Evolutionary conservation across 2,113 vertebrate species (phyloP).

Genomic region (Dasyornis broadbenti): DNA sequence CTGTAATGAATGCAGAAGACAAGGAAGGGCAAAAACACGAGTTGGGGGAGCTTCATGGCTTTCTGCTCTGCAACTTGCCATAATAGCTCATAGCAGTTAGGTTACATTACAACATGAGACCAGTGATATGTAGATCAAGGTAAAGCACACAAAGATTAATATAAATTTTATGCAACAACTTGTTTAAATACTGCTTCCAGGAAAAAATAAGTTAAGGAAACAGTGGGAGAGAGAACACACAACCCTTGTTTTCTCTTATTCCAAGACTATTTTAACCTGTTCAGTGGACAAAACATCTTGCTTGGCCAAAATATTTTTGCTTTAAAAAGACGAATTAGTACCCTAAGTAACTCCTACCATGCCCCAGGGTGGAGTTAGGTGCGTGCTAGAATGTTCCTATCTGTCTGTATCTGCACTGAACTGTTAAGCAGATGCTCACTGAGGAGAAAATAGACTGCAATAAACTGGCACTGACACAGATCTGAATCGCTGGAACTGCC

Average conservation of each 20-base stretch:
- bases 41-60: background rate
- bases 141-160: background rate
- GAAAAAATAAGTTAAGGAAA: background rate
- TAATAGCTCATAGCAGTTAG: background rate
- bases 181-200: background rate
- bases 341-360: background rate
- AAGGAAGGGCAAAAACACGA: background rate
- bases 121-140: background rate
- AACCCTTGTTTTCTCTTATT: background rate
- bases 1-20: background rate
- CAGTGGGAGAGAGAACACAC: background rate
- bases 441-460: slow-evolving; percentile 36
- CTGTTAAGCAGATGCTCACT: slow-evolving; percentile 36
- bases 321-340: background rate
- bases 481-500: slow-evolving; percentile 10
- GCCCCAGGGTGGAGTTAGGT: background rate
- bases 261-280: background rate
- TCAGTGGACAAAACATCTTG: background rate
- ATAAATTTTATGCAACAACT: background rate
- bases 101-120: background rate
- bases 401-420: slow-evolving; percentile 27
- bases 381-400: background rate
- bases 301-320: background rate
- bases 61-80: background rate
- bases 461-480: slow-evolving; percentile 29